Evolutionary conservation across 2,797 vertebrate species (phyloP).

Genomic region (Petrocephalus sullivani): DNA sequence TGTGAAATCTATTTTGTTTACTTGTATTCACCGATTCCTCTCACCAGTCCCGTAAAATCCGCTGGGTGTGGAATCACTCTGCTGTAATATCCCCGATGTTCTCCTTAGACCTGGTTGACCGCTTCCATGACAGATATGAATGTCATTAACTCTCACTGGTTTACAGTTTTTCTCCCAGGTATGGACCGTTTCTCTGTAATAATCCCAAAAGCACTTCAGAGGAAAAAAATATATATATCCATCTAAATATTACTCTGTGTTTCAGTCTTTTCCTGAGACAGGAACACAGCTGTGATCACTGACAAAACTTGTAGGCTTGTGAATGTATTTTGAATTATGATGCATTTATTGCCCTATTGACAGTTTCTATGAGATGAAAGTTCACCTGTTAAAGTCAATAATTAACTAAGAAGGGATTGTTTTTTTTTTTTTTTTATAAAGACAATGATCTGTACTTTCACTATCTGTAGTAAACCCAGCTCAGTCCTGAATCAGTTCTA

Average conservation of each 20-base stretch:
- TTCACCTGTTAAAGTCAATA: constrained; percentile 12
- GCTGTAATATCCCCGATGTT: neutral
- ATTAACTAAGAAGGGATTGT: constrained; percentile 1
- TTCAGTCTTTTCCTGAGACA: neutral
- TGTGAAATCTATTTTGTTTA: neutral
- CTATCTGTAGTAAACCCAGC: neutral
- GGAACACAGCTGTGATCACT: neutral
- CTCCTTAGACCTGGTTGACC: neutral
- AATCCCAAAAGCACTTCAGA: neutral
- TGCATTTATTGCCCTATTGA: constrained; percentile 8
- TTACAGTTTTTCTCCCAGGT: neutral
- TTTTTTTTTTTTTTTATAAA: no score
- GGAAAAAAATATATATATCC: neutral
- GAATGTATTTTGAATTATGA: neutral
- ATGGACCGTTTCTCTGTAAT: neutral
- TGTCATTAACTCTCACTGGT: neutral
- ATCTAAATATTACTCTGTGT: neutral
- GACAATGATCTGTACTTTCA: neutral
- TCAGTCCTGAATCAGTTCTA: neutral
- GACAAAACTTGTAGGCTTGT: neutral
- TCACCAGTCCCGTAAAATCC: neutral
- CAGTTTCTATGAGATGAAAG: neutral
- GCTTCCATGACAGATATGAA: neutral
- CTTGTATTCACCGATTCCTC: neutral
- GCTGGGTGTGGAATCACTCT: neutral